Evolutionary conservation across 2,113 vertebrate genomes (phyloP), one percentile per base, ranked within the genome.

Genomic region (Eptatretus burgeri): DNA sequence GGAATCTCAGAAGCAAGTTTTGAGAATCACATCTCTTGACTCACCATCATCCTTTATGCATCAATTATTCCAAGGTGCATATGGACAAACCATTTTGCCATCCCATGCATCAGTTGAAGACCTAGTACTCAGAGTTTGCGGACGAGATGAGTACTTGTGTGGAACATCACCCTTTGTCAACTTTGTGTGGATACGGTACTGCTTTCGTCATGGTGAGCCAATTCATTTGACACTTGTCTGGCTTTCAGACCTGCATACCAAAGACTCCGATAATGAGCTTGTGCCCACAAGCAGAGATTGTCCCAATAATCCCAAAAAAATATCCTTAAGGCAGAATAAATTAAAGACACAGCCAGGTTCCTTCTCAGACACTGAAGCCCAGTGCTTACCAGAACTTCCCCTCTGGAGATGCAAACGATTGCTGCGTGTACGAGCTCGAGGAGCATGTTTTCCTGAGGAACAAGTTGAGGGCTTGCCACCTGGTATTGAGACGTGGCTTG

Each of bases 111-210:
- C 27, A 3, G 27, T 41, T 41, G 63, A 74, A 1, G 84, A 95
- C 71, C 95, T 83, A 67, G 83, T 93, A 67, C 74, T 98, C 16
- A 77, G 86, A 5, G 81, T 96, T 66, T 91, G 89, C 67, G 93
- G 93, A 69, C 77, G 93, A 66, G 89, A 93, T 63, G 93, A 98
- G 66, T 98, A 83, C 67, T 74, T 98, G 64, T 84, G 78, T 11
- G 85, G 86, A 11, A 81, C 88, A 49, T 78, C 77, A 10, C 78
- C 84, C 5, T 76, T 98, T 63, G 83, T 77, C 72, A 77, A 84
- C 71, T 96, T 98, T 71, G 80, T 86, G 69, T 93, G 89, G 85
- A 77, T 96, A 68, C 77, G 89, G 63, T 84, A 89, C 20, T 91
- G 84, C 70, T 77, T 98, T 69, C 94, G 94, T 74, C 88, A 78